phyloP scores from a whole-genome alignment of 2,888 invertebrate species.

The Diarsia brunnea region DNA sequence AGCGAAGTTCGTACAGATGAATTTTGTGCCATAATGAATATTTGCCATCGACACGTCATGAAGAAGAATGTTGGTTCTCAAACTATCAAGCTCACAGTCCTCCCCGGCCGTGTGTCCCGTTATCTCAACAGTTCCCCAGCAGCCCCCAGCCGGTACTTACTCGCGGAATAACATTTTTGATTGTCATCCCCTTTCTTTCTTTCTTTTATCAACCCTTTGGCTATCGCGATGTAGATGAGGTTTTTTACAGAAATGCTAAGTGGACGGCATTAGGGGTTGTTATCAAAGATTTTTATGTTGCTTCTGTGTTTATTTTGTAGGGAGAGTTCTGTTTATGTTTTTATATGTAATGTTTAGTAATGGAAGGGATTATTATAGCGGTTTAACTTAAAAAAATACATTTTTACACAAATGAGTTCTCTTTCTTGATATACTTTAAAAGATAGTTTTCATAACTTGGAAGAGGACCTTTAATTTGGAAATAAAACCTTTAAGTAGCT shows the following conservation, averaged over 20 bases:
- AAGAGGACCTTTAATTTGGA: not conserved
- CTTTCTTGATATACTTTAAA: not conserved
- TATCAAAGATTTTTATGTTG: conserved; percentile 47
- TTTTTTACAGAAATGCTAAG: conserved; percentile 64
- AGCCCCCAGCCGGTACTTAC: conserved; percentile 66
- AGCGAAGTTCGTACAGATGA: no score
- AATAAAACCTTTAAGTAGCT: not conserved
- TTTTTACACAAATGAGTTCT: not conserved
- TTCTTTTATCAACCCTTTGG: conserved; percentile 65
- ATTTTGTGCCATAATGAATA: no score
- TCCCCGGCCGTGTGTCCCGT: conserved; percentile 36
- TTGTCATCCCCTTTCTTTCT: conserved; percentile 71
- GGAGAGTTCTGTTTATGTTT: conserved; percentile 9
- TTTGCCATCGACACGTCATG: no score
- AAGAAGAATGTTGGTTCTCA: no score
- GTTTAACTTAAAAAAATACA: not conserved
- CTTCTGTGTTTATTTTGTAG: conserved; percentile 15
- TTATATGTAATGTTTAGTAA: not conserved
- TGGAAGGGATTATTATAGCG: not conserved
- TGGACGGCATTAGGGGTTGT: conserved; percentile 55
- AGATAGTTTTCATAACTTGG: no score
- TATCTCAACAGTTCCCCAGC: conserved; percentile 55
- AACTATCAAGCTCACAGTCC: not conserved
- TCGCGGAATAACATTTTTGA: conserved; percentile 76
- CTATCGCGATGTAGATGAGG: conserved; percentile 65